Base-by-base conservation (phyloP, 2,797 vertebrate genomes). In the Lates japonicus region DNA sequence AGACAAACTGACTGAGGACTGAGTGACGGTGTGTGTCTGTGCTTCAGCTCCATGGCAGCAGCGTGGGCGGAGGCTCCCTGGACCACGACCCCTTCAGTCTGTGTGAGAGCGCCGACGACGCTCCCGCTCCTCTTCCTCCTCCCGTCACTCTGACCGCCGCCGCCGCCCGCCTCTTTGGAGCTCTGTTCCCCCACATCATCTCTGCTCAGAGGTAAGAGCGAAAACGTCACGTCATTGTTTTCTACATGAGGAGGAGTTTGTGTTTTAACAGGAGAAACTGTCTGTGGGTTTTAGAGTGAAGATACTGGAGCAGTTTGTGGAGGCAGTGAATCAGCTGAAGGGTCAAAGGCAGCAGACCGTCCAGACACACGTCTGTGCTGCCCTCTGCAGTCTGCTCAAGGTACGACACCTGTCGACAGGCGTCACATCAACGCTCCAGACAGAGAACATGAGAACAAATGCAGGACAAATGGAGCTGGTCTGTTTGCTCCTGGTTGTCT, bases 361-460 rank as follows among this genome's bases (percentile, higher is more conserved):
- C 37, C 97, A 96, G 75, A 92, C 97, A 1, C 96, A 97, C 51
- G 87, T 96, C 68, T 87, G 97, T 62, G 95, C 97, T 74, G 97
- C 97, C 42, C 89, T 98, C 90, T 97, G 96, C 92, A 95, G 94
- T 81, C 94, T 96, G 70, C 93, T 98, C 33, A 97, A 97, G 96
- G 98, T 98, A 96, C 69, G 54, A 4, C 58, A 68, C 37, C 46
- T 16, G 46, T 12, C 41, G 13, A 12, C 41, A 13, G 41, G 13
- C 41, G 35, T 5, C 35, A 37, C 35, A 29, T 29, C 25, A 2
- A 29, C 25, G 25, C 25, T 29, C 1, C 35, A 37, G 35, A 37
- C 35, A 37, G 35, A 35, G 35, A 37, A 37, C 35, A 8, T 37
- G 35, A 5, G 35, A 37, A 8, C 5, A 37, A 3, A 3, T 37